Base-by-base conservation (phyloP, 2,113 vertebrate genomes). In the Sphaerodactylus townsendi region DNA sequence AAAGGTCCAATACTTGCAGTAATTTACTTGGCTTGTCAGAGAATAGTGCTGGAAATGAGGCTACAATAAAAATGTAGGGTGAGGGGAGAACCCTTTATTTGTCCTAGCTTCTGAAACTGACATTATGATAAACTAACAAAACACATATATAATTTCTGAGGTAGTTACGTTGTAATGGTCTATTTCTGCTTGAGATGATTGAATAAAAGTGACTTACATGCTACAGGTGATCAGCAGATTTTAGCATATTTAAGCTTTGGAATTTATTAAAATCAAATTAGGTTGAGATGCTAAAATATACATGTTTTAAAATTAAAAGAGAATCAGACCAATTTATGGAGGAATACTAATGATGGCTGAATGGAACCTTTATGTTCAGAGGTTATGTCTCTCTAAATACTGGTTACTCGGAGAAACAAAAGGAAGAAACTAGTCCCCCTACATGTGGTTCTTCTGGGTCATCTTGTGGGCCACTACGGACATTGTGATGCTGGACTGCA, bases 1-100 rank as follows among this genome's bases (percentile, higher is more conserved):
- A 93, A 96, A 96, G 95, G 95, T 96, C 95, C 95, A 96, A 96
- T 97, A 94, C 93, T 95, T 92, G 92, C 89, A 94, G 93, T 96
- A 95, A 96, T 96, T 96, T 95, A 96, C 95, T 96, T 93, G 91
- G 95, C 96, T 96, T 96, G 96, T 96, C 94, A 95, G 93, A 95
- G 93, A 97, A 95, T 93, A 93, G 88, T 92, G 92, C 87, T 95
- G 90, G 93, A 96, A 95, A 94, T 94, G 93, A 91, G 91, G 93
- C 87, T 93, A 86, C 91, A 93, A 94, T 91, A 93, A 92, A 95
- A 93, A 92, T 92, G 92, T 17, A 19, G 94, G 91, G 92, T 15
- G 59, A 10, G 59, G 25, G 14, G 90, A 95, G 95, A 94, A 92
- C 85, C 92, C 94, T 95, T 88, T 83, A 93, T 81, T 90, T 95